A percentile compares a stretch with the other conserved stretches of the same genome.
Conservation (phyloP, 2,888 invertebrate genomes). For the Oligia latruncula region DNA sequence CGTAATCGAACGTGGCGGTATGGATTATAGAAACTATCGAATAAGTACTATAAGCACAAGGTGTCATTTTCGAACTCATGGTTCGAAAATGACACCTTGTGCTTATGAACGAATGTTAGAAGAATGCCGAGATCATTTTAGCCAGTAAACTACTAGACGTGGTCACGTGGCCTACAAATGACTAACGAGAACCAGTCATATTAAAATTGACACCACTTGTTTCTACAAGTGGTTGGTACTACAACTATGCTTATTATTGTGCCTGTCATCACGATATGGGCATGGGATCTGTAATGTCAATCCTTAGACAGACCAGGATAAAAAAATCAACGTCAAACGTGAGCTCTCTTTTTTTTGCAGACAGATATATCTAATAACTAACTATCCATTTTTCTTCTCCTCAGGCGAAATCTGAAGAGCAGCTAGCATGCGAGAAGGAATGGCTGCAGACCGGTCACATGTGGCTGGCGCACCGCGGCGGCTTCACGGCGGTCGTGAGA, state of each 20-base stretch:
- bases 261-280: neutral
- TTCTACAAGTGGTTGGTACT: too few relatives aligned
- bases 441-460: conserved; percentile 93
- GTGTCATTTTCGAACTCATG: neutral
- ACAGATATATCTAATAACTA: neutral
- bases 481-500: conserved; percentile 95
- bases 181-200: neutral
- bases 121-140: neutral
- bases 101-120: neutral
- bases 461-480: conserved; percentile 98
- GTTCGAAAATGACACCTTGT: too few relatives aligned
- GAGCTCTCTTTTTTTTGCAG: neutral
- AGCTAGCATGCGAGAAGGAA: conserved; percentile 92
- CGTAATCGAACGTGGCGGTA: neutral
- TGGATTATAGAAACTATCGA: neutral
- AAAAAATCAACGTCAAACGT: neutral
- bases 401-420: conserved; percentile 92
- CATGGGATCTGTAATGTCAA: neutral
- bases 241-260: neutral
- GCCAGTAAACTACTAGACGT: neutral
- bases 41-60: neutral
- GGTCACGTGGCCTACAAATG: too few relatives aligned
- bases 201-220: neutral
- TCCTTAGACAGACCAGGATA: too few relatives aligned
- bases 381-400: conserved; percentile 46